Evolutionary conservation across 2,888 invertebrate genomes (phyloP).

Genomic region (Lithophane leautieri): DNA sequence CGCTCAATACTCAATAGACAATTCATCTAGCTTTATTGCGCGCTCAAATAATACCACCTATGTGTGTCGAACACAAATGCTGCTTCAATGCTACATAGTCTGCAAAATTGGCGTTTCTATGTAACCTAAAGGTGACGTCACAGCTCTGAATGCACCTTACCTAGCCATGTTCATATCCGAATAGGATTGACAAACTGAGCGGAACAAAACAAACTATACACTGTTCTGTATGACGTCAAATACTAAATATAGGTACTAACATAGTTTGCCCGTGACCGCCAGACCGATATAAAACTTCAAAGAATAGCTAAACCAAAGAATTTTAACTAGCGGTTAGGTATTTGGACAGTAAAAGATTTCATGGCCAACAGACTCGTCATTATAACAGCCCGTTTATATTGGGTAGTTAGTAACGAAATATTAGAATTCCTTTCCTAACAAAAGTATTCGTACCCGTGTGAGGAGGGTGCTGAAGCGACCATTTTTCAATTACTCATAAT

Average conservation of each 20-base stretch:
- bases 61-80: constrained; percentile 52
- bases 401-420: not conserved
- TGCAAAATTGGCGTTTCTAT: constrained; percentile 50
- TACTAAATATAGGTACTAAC: constrained; percentile 48
- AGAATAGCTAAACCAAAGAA: constrained; percentile 31
- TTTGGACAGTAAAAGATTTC: constrained; percentile 37
- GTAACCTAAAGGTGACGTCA: constrained; percentile 51
- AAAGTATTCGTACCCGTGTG: no score
- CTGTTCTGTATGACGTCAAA: constrained; percentile 43
- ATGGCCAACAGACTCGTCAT: constrained; percentile 1
- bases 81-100: constrained; percentile 59
- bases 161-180: constrained; percentile 47
- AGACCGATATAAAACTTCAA: constrained; percentile 44
- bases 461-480: not conserved
- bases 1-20: constrained; percentile 80
- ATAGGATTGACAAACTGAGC: constrained; percentile 40
- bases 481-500: not conserved
- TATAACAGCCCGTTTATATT: not conserved
- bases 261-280: constrained; percentile 51
- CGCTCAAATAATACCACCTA: constrained; percentile 68
- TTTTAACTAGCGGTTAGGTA: constrained; percentile 25
- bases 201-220: constrained; percentile 50
- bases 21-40: constrained; percentile 80
- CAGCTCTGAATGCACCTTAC: constrained; percentile 46
- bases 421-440: not conserved